Percentiles rank a stretch among this genome's conserved stretches.
phyloP scores from a whole-genome alignment of 2,888 invertebrate genomes.

The Rotaria magnacalcarata region DNA sequence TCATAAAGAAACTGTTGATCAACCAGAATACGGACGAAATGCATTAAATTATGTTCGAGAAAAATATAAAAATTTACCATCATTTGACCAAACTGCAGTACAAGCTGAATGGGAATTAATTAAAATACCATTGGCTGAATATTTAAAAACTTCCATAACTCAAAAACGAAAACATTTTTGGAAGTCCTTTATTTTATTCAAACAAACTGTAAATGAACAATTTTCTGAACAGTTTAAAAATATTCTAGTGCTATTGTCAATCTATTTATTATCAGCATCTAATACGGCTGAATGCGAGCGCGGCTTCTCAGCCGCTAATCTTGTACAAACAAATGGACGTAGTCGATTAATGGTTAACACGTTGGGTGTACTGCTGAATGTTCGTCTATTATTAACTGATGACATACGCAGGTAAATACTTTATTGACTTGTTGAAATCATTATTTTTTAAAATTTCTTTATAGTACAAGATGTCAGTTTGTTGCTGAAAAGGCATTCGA shows the following conservation, averaged over 20 bases:
- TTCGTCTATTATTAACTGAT: background rate
- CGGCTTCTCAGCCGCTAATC: background rate
- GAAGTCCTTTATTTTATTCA: background rate
- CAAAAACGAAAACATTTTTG: background rate
- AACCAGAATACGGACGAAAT: background rate
- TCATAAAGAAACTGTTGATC: background rate
- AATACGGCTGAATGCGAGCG: background rate
- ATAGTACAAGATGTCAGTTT: background rate
- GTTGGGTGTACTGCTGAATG: background rate
- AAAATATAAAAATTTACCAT: background rate
- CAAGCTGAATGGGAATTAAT: background rate
- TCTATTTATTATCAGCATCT: background rate
- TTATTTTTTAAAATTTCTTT: background rate
- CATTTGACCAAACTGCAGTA: background rate
- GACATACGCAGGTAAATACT: background rate
- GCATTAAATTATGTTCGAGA: background rate
- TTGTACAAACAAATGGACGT: background rate
- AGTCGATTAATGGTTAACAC: background rate
- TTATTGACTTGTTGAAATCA: background rate
- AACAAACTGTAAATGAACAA: background rate
- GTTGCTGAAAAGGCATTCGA: too few species aligned
- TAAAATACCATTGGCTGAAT: background rate
- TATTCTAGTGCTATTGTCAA: background rate
- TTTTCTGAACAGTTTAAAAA: background rate
- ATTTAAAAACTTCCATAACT: background rate